Base-by-base conservation (phyloP, 1,140 invertebrate genomes). In the Heliconius melpomene region DNA sequence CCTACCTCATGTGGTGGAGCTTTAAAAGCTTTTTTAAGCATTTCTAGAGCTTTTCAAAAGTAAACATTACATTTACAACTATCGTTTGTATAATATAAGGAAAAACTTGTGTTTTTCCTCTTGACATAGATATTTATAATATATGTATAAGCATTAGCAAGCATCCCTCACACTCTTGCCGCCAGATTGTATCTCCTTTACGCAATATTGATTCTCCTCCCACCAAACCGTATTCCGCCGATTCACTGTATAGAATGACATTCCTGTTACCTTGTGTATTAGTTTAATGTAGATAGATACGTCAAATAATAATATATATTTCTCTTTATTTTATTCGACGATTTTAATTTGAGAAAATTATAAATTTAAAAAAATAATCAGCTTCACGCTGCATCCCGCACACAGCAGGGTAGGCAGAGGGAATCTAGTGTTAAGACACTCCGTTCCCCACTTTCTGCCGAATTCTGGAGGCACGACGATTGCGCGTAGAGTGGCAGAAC, bases 161-260 rank as follows among this genome's bases (percentile, higher is more conserved):
- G 32, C 60, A 66, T 29, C 26, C 60, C 60, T 29, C 60, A 71
- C 75, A 50, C 38, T 29, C 38, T 60, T 29, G 38, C 40, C 26
- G 75, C 32, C 8, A 70, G 74, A 66, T 29, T 71, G 75, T 77
- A 60, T 23, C 75, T 77, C 60, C 66, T 77, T 50, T 46, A 71
- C 57, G 36, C 38, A 18, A 70, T 46, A 76, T 76, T 76, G 75
- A 76, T 77, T 32, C 54, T 66, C 38, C 75, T 38, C 75, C 60
- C 75, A 77, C 60, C 26, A 66, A 74, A 23, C 23, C 60, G 38
- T 77, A 40, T 77, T 66, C 40, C 5, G 75, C 40, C 46, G 75
- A 71, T 46, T 77, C 60, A 71, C 36, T 75, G 54, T 36, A 40
- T 26, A 50, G 74, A 66, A 75, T 50, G 36, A 46, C 75, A 71